These are phyloP conservation scores for Aphis craccivora DNA, from an alignment of 1,140 invertebrate genomes.

Conservation along the genomic window DNA sequence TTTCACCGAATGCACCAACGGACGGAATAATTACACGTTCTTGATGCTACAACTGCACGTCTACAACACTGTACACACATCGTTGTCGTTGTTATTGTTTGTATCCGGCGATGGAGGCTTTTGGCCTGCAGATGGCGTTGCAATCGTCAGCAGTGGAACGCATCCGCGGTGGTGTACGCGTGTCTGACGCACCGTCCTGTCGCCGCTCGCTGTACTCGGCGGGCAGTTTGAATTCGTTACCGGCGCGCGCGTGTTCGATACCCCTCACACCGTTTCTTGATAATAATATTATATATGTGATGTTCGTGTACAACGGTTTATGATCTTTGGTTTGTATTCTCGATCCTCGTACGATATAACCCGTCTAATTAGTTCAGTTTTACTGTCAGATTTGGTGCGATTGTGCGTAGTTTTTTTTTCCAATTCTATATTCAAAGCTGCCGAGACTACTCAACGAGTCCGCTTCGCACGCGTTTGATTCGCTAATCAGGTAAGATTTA, in stretches of 20 bases:
- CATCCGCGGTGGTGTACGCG: not conserved
- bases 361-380: not conserved
- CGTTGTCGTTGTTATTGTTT: not conserved
- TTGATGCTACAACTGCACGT: not conserved
- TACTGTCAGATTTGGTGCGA: not conserved
- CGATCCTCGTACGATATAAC: not conserved
- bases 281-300: not conserved
- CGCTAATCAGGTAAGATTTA: not conserved
- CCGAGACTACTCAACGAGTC: not conserved
- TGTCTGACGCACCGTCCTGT: not conserved
- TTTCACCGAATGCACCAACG: not conserved
- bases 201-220: not conserved
- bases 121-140: not conserved
- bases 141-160: not conserved
- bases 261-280: not conserved
- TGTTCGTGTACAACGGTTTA: not conserved
- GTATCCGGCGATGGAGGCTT: not conserved
- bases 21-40: not conserved
- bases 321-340: not conserved
- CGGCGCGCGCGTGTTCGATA: not conserved
- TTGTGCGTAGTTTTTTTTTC: not conserved
- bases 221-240: constrained; percentile 17
- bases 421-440: not conserved
- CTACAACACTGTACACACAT: too few relatives aligned
- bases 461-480: not conserved